phyloP scores from a whole-genome alignment of 2,797 vertebrate genomes.

The Rhinoraja longicauda region DNA sequence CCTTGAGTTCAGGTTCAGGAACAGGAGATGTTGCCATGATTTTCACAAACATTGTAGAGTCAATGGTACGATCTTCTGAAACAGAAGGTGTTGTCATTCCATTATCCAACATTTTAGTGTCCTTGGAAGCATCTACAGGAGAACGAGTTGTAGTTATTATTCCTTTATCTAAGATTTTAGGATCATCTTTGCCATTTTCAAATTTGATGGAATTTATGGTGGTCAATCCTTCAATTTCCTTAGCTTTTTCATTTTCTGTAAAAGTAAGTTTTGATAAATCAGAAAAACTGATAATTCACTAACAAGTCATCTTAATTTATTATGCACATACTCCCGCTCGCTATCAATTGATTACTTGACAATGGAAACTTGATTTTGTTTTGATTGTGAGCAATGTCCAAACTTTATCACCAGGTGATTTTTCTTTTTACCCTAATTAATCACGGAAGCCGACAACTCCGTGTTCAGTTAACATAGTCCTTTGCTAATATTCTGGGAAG shows the following conservation, averaged over 20 bases:
- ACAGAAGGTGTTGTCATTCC: neutral
- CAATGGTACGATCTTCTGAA: neutral
- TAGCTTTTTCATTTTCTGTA: constrained; percentile 42
- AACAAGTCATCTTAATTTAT: neutral
- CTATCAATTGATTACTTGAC: neutral
- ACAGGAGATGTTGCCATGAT: neutral
- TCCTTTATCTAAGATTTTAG: neutral
- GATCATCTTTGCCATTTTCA: neutral
- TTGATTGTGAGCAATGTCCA: neutral
- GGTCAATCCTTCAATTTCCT: constrained; percentile 39
- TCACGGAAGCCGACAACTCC: neutral
- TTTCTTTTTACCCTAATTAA: neutral
- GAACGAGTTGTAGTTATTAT: neutral
- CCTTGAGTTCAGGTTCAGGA: neutral
- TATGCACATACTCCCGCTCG: neutral
- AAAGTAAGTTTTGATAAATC: constrained; percentile 38
- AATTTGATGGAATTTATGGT: neutral
- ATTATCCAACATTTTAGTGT: neutral
- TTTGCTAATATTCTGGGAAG: neutral
- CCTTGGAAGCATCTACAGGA: too few relatives aligned
- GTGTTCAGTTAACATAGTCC: neutral
- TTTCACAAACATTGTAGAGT: neutral
- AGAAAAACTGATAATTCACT: neutral
- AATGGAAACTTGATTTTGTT: neutral
- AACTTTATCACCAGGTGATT: neutral